Base-by-base conservation (phyloP, 1,140 invertebrate genomes). In the Dendrolimus kikuchii region DNA sequence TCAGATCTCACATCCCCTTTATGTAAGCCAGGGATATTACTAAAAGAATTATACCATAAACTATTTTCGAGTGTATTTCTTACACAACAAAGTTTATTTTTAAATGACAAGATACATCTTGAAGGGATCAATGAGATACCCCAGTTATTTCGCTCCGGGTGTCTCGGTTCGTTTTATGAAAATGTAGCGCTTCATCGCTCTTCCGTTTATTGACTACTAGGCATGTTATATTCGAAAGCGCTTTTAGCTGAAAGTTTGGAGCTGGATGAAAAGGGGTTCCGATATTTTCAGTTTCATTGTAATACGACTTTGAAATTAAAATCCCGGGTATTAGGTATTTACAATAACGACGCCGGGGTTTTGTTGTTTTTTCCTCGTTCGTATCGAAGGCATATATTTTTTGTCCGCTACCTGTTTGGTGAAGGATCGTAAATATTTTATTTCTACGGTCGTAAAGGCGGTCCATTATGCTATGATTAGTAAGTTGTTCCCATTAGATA, bases 281-380 rank as follows among this genome's bases (percentile, higher is more conserved):
- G 67, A 64, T 64, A 58, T 75, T 79, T 81, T 76, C 76, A 76
- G 68, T 61, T 64, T 65, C 60, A 74, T 74, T 76, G 76, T 75
- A 68, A 60, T 49, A 50, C 51, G 66, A 66, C 55, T 74, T 55
- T 52, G 55, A 64, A 65, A 69, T 71, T 64, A 57, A 59, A 68
- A 66, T 68, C 55, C 64, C 64, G 49, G 71, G 62, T 67, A 66
- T 70, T 77, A 69, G 72, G 68, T 76, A 73, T 74, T 72, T 74
- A 74, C 68, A 74, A 68, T 71, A 57, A 53, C 23, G 56, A 66
- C 55, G 59, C 58, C 57, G 63, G 43, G 45, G 8, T 40, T 46
- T 53, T 53, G 51, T 64, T 68, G 49, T 66, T 47, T 53, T 60
- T 68, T 66, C 63, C 59, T 56, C 59, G 42, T 49, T 36, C n/a